phyloP scores from a whole-genome alignment of 2,113 vertebrate genomes.

The Pogona vitticeps region DNA sequence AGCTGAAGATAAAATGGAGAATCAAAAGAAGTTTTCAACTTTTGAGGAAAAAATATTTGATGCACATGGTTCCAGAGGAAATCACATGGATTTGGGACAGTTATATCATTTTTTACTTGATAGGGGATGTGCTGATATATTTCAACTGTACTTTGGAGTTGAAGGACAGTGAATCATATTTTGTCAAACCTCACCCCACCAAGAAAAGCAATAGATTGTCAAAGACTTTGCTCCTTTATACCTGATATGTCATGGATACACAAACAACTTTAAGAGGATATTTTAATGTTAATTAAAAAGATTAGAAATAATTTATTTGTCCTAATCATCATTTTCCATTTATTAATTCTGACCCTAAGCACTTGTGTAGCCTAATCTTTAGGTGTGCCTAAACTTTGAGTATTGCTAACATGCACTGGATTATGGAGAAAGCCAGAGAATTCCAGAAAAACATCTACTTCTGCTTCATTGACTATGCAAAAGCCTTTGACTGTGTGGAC shows the following conservation, averaged over 20 bases:
- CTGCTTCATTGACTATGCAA: too few species aligned
- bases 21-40: constrained; percentile 79
- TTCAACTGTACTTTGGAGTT: constrained; percentile 87
- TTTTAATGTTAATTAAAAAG: neutral
- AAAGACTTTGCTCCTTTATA: neutral
- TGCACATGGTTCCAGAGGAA: constrained; percentile 87
- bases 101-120: constrained; percentile 90
- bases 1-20: constrained; percentile 59
- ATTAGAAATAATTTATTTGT: too few species aligned
- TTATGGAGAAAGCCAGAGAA: too few species aligned
- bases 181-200: too few species aligned
- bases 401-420: too few species aligned
- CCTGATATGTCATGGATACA: neutral
- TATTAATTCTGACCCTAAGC: too few species aligned
- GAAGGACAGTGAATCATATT: constrained; percentile 76
- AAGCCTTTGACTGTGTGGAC: too few species aligned
- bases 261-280: neutral
- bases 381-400: too few species aligned
- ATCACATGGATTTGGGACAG: constrained; percentile 97
- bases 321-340: too few species aligned
- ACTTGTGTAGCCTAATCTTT: too few species aligned
- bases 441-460: too few species aligned
- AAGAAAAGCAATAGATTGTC: constrained; percentile 12
- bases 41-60: constrained; percentile 93
- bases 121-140: constrained; percentile 87